Percentiles rank a stretch among this genome's conserved stretches.
Evolutionary conservation across 2,797 vertebrate genomes (phyloP).

Genomic region (Coilia nasus): DNA sequence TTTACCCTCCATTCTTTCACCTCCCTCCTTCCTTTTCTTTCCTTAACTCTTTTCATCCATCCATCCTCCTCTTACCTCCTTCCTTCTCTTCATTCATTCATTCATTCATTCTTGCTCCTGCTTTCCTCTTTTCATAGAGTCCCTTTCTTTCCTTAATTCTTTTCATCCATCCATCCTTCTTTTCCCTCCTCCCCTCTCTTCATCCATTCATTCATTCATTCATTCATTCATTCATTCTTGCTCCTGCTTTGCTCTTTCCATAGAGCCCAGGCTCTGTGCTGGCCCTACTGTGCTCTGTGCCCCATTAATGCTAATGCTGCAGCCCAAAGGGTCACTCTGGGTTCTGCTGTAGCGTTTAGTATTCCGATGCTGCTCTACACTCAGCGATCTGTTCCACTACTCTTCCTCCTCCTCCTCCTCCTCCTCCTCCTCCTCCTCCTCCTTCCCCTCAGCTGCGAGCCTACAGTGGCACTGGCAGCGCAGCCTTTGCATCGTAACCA

Average conservation of each 20-base stretch:
- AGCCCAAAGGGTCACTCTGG: neutral
- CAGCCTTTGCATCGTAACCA: constrained; percentile 44
- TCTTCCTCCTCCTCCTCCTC: neutral
- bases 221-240: too few relatives aligned
- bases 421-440: neutral
- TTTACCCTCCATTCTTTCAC: too few relatives aligned
- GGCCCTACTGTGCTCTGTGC: neutral
- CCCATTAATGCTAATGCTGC: too few relatives aligned
- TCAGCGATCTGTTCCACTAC: neutral
- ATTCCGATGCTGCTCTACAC: neutral
- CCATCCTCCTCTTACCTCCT: too few relatives aligned
- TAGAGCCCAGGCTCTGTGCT: neutral
- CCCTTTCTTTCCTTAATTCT: neutral
- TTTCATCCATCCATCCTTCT: neutral
- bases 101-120: too few relatives aligned
- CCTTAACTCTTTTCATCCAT: neutral
- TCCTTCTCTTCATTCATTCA: neutral
- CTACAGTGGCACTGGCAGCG: constrained; percentile 32
- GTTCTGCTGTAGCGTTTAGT: neutral
- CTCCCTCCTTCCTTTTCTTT: too few relatives aligned
- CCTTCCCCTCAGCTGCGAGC: neutral
- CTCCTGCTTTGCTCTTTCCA: neutral
- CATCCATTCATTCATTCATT: neutral
- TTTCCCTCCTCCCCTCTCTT: neutral
- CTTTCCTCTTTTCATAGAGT: too few relatives aligned